phyloP scores from a whole-genome alignment of 2,797 vertebrate genomes.

The Anomalospiza imberbis region DNA sequence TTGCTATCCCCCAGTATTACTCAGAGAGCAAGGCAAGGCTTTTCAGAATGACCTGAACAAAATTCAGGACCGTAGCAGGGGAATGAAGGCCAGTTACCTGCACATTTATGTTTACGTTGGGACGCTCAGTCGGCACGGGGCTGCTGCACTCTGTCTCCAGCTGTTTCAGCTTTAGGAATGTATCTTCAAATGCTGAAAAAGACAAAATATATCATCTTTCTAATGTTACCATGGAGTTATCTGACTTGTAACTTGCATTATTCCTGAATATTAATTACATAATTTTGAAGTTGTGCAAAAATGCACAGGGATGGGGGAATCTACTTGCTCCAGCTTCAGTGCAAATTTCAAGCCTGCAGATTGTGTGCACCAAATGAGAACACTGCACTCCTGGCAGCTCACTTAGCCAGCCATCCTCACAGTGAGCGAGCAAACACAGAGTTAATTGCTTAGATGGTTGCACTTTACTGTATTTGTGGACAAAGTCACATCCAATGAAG shows the following conservation, averaged over 20 bases:
- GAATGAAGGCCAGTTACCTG: constrained; percentile 76
- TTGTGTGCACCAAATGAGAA: neutral
- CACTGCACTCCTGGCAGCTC: neutral
- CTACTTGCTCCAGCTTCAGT: neutral
- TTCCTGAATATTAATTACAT: neutral
- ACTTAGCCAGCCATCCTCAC: neutral
- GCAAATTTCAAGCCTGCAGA: neutral
- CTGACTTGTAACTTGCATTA: neutral
- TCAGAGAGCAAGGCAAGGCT: neutral
- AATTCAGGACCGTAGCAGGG: neutral
- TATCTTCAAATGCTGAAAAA: constrained; percentile 71
- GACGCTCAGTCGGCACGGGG: constrained; percentile 24
- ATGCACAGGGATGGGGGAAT: neutral
- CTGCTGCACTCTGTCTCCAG: constrained; percentile 77
- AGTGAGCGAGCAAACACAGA: fast-evolving
- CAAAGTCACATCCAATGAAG: neutral
- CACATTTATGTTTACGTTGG: constrained; percentile 81
- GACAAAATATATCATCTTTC: neutral
- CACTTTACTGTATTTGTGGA: neutral
- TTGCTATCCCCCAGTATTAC: neutral
- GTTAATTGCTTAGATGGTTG: neutral
- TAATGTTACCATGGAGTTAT: neutral
- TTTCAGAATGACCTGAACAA: neutral
- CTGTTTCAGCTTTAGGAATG: constrained; percentile 83
- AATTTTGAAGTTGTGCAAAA: neutral